Evolutionary conservation across 2,888 invertebrate species (phyloP), one percentile per base, ranked within the genome.

Genomic region (Drosophila heteroneura): DNA sequence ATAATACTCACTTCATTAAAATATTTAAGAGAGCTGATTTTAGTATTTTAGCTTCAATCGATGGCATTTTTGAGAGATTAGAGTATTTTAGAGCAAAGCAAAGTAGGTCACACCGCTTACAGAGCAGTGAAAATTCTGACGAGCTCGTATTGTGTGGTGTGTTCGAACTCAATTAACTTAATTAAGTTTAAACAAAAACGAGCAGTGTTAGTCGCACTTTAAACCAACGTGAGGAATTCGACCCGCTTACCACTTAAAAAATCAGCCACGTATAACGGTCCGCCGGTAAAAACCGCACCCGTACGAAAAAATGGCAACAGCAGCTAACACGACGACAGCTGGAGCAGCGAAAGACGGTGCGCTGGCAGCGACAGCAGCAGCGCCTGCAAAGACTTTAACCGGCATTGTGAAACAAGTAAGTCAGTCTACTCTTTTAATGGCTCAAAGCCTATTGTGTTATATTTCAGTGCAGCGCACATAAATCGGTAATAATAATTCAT

Each of bases 331-430:
- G 69, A 87, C 75, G 69, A 87, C 93, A 90, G 91, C 89, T 80
- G 85, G 88, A 83, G 89, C 91, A 90, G 83, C 92, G 74, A 89
- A 91, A 84, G 89, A 90, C 70, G 81, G 79, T 69, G 78, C 81
- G 62, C 76, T 78, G 33, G 72, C 79, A 74, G 71, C 73, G n/a
- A 83, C 90, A 61, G 84, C 92, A 67, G 85, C 91, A 76, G 78
- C 85, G 73, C 82, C 87, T 35, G 60, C 88, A 49, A 89, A 85
- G 78, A 83, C 76, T 84, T 77, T 91, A 56, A 91, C 87, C 77
- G 93, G 93, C 75, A 89, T 93, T 79, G 93, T 93, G 37, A 93
- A 93, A 82, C 93, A 93, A 90, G 93, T 93, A 91, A 92, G 92
- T 58, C 41, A 14, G 30, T 75, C 3, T 30, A 35, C 33, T 28